Conservation (phyloP, 2,888 invertebrate species). For the Graphium colonna region DNA sequence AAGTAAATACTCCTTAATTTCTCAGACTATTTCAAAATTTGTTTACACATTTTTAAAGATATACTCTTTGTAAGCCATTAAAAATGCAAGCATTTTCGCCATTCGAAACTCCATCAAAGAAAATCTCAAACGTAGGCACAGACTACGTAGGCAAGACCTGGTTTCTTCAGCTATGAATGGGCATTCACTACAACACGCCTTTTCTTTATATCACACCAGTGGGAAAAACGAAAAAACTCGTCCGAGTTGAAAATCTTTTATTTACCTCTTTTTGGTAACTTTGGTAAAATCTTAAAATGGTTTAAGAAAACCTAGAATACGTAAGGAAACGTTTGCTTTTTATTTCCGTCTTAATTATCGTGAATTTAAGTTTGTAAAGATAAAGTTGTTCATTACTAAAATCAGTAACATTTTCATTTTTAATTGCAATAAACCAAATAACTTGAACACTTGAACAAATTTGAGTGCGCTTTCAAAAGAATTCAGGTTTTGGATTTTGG, state of each 20-base stretch:
- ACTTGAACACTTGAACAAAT: no score
- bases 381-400: no score
- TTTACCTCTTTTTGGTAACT: slow-evolving; percentile 14
- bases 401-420: no score
- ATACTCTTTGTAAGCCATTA: background rate
- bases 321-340: slow-evolving; percentile 2
- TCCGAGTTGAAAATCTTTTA: slow-evolving; percentile 2
- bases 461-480: no score
- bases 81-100: slow-evolving; percentile 7
- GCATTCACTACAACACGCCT: slow-evolving; percentile 17
- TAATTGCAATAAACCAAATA: no score
- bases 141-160: slow-evolving; percentile 19
- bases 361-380: background rate
- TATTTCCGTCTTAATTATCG: background rate
- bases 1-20: no score
- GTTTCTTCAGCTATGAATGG: slow-evolving; percentile 23
- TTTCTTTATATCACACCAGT: slow-evolving; percentile 21
- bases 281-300: slow-evolving; percentile 8
- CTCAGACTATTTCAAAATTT: background rate
- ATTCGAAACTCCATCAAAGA: slow-evolving; percentile 18
- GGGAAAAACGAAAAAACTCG: slow-evolving; percentile 16
- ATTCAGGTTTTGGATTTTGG: no score
- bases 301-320: slow-evolving; percentile 10
- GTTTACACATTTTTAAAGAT: background rate
- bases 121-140: slow-evolving; percentile 18